Base-by-base conservation (phyloP, 2,888 invertebrate genomes). In the Sialis lutaria region DNA sequence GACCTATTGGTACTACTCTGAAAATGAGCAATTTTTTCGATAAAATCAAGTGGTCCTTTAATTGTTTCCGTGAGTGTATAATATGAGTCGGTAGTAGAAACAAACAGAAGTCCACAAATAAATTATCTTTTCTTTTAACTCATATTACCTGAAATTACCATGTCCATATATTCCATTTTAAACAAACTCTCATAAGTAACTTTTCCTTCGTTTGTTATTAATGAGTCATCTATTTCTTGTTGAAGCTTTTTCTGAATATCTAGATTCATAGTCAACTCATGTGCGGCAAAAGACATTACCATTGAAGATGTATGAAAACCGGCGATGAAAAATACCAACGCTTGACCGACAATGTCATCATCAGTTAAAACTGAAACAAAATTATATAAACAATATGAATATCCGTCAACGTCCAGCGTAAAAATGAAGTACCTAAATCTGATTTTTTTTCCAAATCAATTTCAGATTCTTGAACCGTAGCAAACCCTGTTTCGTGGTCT, bases 241-340 rank as follows among this genome's bases (percentile, higher is more conserved):
- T 52, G 56, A 48, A 73, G 54, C 51, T 58, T 65, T 1, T 68
- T 63, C 49, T 73, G 70, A 0, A 70, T 52, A 0, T 67, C 59
- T 0, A 59, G 58, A 51, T 73, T 63, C 1, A 68, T 10, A 2
- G 67, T 66, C 37, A 72, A 50, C 52, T 70, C 69, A 46, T 70
- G 67, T 5, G 67, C 54, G 22, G 59, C 55, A 59, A 69, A 60
- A 1, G 60, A 60, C 31, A 70, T 50, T 0, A 62, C 57, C 0
- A 65, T 55, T 0, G 70, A 67, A 0, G 67, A 59, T 4, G 64
- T 67, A 13, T 71, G 71, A 46, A 65, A 70, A 1, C 71, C 71
- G 43, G 68, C 72, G 6, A 59, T 55, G 53, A 71, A 69, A 57
- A 70, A 71, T 13, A 69, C 56, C 40, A 69, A 65, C 0, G 67